Conservation (phyloP, 2,888 invertebrate genomes). For the Epirrita christyi region DNA sequence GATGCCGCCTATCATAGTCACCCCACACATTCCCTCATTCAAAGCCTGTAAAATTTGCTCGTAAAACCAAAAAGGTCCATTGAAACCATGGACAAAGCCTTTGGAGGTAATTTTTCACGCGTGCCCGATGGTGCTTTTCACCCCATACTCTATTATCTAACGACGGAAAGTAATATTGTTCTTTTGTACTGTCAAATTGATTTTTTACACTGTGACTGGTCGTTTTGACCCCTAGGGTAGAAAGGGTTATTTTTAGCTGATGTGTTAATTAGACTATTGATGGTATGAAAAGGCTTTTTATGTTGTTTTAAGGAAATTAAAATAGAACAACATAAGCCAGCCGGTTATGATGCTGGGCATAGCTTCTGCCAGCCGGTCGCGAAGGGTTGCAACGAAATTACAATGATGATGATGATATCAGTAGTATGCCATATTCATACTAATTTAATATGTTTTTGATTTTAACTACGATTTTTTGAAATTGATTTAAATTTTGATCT, state of each 20-base stretch:
- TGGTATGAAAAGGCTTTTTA: not conserved
- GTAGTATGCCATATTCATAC: no score
- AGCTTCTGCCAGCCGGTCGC: no score
- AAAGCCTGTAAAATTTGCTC: constrained; percentile 39
- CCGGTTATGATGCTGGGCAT: no score
- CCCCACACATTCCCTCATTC: constrained; percentile 36
- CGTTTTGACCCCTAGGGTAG: constrained; percentile 20
- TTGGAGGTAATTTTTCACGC: constrained; percentile 40
- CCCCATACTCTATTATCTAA: constrained; percentile 46
- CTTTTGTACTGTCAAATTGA: constrained; percentile 50
- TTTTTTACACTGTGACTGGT: constrained; percentile 39
- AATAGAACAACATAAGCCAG: no score
- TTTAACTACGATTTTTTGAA: no score
- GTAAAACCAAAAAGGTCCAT: constrained; percentile 38
- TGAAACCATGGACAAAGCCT: constrained; percentile 36
- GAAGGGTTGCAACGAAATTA: no score
- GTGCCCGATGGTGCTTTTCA: constrained; percentile 39
- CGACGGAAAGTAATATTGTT: constrained; percentile 49
- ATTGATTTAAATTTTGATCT: no score
- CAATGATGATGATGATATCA: no score
- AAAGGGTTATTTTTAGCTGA: constrained; percentile 29
- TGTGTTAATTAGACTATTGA: constrained; percentile 9
- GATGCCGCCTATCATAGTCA: constrained; percentile 32
- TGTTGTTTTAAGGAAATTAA: not conserved
- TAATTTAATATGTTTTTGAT: no score